Conservation (phyloP, 2,888 invertebrate genomes). For the Diachrysia chrysitis region DNA sequence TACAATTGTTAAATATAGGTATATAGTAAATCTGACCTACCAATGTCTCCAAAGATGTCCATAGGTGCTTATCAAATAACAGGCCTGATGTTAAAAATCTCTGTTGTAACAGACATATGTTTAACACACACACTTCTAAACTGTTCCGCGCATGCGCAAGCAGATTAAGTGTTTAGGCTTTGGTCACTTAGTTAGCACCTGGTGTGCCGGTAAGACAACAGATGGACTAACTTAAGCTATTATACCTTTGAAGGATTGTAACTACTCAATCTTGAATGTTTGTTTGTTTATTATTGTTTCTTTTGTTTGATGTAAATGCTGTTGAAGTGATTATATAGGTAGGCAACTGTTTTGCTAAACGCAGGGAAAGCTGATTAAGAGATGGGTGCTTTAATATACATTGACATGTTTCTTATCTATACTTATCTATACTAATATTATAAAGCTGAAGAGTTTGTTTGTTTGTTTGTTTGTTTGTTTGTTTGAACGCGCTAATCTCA, state of each 20-base stretch:
- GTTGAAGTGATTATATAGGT: background rate
- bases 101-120: constrained; percentile 57
- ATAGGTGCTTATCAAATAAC: background rate
- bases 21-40: too few relatives aligned
- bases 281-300: background rate
- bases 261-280: constrained; percentile 21
- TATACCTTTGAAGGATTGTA: constrained; percentile 9
- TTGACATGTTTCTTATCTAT: too few relatives aligned
- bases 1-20: too few relatives aligned
- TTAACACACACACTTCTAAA: constrained; percentile 54
- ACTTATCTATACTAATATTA: too few relatives aligned
- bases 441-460: too few relatives aligned
- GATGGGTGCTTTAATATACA: too few relatives aligned
- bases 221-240: constrained; percentile 27
- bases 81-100: constrained; percentile 15
- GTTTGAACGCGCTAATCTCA: too few relatives aligned
- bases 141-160: constrained; percentile 40
- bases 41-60: too few relatives aligned
- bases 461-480: too few relatives aligned
- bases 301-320: background rate
- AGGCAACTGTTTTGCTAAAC: too few relatives aligned
- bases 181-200: constrained; percentile 67
- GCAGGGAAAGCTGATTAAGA: too few relatives aligned
- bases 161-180: constrained; percentile 67
- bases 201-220: constrained; percentile 59